phyloP scores from a whole-genome alignment of 2,113 vertebrate species.

The Oreochromis spilurus region DNA sequence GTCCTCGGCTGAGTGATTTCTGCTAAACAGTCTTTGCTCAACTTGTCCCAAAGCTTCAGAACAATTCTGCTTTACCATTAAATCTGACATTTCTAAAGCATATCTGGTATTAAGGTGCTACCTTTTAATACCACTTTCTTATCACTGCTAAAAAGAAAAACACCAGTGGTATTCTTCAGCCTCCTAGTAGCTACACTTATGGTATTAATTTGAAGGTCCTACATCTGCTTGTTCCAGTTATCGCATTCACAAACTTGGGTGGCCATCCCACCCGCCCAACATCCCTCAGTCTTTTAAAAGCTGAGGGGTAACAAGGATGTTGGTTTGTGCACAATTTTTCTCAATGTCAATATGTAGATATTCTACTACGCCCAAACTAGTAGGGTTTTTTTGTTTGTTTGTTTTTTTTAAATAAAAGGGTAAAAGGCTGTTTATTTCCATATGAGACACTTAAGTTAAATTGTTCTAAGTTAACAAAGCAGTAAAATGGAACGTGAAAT shows the following conservation, averaged over 20 bases:
- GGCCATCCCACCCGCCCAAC: not conserved
- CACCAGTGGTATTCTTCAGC: not conserved
- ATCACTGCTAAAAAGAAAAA: not conserved
- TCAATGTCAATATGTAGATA: not conserved
- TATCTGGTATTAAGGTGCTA: not conserved
- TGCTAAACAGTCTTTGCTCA: not conserved
- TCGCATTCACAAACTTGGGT: not conserved
- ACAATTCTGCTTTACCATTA: not conserved
- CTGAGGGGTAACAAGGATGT: not conserved
- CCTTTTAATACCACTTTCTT: not conserved
- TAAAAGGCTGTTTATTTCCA: not conserved
- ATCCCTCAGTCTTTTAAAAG: not conserved
- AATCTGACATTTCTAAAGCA: not conserved
- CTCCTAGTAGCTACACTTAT: not conserved
- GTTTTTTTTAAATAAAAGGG: not conserved
- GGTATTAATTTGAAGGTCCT: not conserved
- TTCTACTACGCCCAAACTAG: not conserved
- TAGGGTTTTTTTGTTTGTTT: not conserved
- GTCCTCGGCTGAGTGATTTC: not conserved
- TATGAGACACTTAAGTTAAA: not conserved
- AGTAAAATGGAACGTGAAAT: not conserved
- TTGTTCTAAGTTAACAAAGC: not conserved
- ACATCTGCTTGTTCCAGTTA: not conserved
- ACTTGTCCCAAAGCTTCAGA: not conserved
- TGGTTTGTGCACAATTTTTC: not conserved